Conservation (phyloP, 2,888 invertebrate genomes). For the Serripes groenlandicus region DNA sequence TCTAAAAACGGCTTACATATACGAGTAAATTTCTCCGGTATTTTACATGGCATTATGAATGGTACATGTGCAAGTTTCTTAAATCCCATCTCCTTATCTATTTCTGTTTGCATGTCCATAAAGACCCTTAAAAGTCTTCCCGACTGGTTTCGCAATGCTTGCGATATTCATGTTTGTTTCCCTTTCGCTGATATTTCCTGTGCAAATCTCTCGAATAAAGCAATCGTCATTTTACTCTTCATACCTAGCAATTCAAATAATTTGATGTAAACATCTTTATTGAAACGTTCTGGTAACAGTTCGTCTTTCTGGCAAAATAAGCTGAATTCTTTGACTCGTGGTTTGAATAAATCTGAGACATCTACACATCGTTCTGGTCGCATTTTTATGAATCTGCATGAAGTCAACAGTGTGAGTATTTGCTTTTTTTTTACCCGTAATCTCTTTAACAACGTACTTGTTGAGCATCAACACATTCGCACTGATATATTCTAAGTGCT, state of each 20-base stretch:
- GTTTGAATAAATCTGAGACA: constrained; percentile 73
- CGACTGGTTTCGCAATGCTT: constrained; percentile 29
- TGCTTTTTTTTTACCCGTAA: not conserved
- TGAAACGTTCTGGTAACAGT: constrained; percentile 64
- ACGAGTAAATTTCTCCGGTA: not conserved
- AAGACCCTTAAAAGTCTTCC: constrained; percentile 36
- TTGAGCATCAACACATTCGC: constrained; percentile 59
- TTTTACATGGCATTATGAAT: not conserved
- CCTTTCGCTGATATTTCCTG: constrained; percentile 34
- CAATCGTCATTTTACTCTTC: constrained; percentile 37
- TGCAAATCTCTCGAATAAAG: constrained; percentile 58
- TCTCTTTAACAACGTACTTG: no score
- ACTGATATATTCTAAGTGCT: constrained; percentile 55
- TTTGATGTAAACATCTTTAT: not conserved
- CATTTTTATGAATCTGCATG: not conserved
- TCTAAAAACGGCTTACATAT: not conserved
- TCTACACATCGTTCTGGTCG: not conserved
- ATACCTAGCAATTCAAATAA: constrained; percentile 58
- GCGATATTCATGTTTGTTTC: constrained; percentile 14
- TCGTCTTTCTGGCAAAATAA: constrained; percentile 66
- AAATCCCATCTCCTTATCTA: not conserved
- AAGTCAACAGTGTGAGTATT: not conserved
- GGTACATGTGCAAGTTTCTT: not conserved
- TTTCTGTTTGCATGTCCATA: constrained; percentile 3
- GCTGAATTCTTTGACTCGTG: constrained; percentile 64